Base-by-base conservation (phyloP, 2,797 vertebrate species). In the Dermochelys coriacea region DNA sequence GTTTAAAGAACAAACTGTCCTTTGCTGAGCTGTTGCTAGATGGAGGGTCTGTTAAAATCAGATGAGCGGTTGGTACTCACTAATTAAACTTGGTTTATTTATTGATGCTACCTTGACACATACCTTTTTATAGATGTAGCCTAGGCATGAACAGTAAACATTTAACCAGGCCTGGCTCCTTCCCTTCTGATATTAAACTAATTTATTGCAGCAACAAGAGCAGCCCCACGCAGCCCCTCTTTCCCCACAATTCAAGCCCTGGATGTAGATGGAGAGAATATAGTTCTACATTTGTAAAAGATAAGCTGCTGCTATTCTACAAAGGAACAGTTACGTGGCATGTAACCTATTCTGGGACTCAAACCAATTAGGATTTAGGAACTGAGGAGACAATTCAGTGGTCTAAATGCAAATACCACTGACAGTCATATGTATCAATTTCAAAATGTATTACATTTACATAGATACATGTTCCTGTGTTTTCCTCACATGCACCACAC, bases 21-120 rank as follows among this genome's bases (percentile, higher is more conserved):
- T 59, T 57, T 88, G 27, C 23, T 94, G 86, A 88, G 94, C 89
- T 88, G 64, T 89, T 85, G 84, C 49, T 79, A 80, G 59, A 41
- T 87, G 74, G 84, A 96, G 93, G 77, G 61, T 74, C 88, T 82
- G 82, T 91, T 91, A 93, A 96, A 95, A 71, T 85, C 41, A 92
- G 82, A 93, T 2, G 3, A 86, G 64, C 79, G 80, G 89, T 80
- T 61, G 90, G 77, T 78, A 85, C 75, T 94, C 92, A 90, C 81
- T 94, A 37, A 87, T 92, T 94, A 86, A 95, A 80, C 80, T 49
- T 82, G 47, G 85, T 55, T 75, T 85, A 75, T 83, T 91, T 83
- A 89, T 86, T 54, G 57, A 50, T 41, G 86, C 29, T 51, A 52
- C 57, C 8, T 89, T 83, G 84, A 82, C 77, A 41, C 34, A 27